Conservation (phyloP, 2,888 invertebrate genomes). For the Alitta virens region DNA sequence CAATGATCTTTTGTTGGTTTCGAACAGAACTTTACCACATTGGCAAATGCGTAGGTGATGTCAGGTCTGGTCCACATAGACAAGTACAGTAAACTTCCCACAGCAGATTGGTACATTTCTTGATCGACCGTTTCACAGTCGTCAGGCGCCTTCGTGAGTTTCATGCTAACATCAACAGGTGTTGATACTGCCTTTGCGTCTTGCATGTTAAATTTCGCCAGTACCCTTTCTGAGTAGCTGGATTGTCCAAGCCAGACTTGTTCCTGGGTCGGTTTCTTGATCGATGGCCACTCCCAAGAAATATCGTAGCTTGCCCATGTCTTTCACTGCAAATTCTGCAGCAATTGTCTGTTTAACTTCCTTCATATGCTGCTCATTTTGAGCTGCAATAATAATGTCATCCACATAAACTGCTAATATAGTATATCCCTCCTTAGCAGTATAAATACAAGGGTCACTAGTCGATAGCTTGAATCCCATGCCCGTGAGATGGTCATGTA, state of each 20-base stretch:
- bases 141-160: too few relatives aligned
- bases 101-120: too few relatives aligned
- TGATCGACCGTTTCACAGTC: too few relatives aligned
- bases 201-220: too few relatives aligned
- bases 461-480: too few relatives aligned
- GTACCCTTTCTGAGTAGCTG: too few relatives aligned
- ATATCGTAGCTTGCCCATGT: slow-evolving; percentile 18
- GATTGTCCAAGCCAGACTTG: background rate
- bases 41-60: slow-evolving; percentile 13
- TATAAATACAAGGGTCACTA: too few relatives aligned
- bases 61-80: slow-evolving; percentile 21
- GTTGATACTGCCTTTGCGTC: too few relatives aligned
- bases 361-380: slow-evolving; percentile 11
- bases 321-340: slow-evolving; percentile 19
- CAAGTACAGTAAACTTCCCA: slow-evolving; percentile 25
- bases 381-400: slow-evolving; percentile 15
- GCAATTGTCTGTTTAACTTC: slow-evolving; percentile 4
- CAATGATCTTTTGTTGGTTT: slow-evolving; percentile 16
- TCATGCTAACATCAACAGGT: too few relatives aligned
- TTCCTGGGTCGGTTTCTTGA: background rate
- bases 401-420: slow-evolving; percentile 27
- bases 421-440: too few relatives aligned
- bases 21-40: slow-evolving; percentile 24
- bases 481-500: too few relatives aligned
- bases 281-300: slow-evolving; percentile 14